These are phyloP conservation scores for Lapara coniferarum DNA, from an alignment of 2,888 invertebrate genomes.

Conservation along the genomic window DNA sequence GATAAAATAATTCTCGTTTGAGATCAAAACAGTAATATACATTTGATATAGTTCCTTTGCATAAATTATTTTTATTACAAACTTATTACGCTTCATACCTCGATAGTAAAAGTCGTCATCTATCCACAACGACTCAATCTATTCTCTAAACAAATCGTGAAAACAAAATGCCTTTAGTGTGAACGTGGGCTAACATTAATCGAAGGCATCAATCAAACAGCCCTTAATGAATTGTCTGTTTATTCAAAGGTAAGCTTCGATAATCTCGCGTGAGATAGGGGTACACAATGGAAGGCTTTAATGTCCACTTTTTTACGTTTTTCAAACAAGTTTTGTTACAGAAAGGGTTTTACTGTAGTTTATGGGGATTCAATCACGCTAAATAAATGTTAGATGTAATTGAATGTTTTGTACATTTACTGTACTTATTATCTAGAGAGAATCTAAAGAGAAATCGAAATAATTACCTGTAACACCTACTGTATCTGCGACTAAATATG, in stretches of 20 bases:
- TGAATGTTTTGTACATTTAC: not conserved
- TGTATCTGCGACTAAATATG: too few species aligned
- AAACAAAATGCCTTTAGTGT: slow-evolving; percentile 38
- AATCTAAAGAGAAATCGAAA: too few species aligned
- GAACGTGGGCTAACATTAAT: slow-evolving; percentile 55
- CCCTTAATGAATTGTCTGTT: slow-evolving; percentile 69
- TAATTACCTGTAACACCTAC: too few species aligned
- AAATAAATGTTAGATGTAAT: not conserved
- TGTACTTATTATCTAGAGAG: too few species aligned
- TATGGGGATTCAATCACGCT: not conserved
- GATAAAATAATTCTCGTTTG: not conserved
- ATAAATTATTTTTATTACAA: too few species aligned
- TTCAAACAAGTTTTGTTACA: slow-evolving; percentile 24
- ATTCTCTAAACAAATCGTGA: slow-evolving; percentile 33
- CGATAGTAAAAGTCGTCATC: not conserved
- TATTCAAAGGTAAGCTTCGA: slow-evolving; percentile 67
- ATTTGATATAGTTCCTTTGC: too few species aligned
- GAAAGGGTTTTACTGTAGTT: not conserved
- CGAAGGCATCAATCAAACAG: slow-evolving; percentile 66
- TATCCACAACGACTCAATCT: not conserved
- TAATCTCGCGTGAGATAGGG: slow-evolving; percentile 60
- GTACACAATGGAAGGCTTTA: slow-evolving; percentile 59
- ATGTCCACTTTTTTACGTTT: slow-evolving; percentile 48
- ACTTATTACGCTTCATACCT: not conserved
- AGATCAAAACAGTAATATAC: not conserved